These are phyloP conservation scores for Odocoileus hemionus DNA, from an alignment of 2,113 vertebrate species.

Conservation along the genomic window DNA sequence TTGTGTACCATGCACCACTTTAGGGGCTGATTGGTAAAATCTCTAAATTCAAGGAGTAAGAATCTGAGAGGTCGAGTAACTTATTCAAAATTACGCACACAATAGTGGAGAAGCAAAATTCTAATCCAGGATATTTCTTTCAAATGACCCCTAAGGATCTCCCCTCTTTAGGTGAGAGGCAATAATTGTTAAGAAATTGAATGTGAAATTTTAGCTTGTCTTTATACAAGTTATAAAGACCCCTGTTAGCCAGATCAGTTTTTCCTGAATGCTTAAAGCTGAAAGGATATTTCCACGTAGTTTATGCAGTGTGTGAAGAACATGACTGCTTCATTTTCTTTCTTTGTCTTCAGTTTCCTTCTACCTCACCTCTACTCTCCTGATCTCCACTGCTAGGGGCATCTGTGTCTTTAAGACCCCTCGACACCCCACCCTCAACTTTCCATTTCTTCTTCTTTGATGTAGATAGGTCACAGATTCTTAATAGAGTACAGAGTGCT, in stretches of 20 bases:
- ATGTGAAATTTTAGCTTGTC: not conserved
- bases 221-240: not conserved
- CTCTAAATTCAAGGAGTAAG: not conserved
- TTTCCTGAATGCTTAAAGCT: not conserved
- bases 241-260: not conserved
- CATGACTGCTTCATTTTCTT: not conserved
- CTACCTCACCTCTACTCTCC: not conserved
- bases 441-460: not conserved
- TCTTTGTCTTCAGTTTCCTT: not conserved
- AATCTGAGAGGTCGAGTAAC: not conserved
- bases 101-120: slow-evolving; percentile 4
- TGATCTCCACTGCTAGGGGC: not conserved
- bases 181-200: not conserved
- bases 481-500: not conserved
- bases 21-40: not conserved
- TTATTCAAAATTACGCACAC: not conserved
- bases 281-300: not conserved
- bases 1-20: not conserved
- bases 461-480: not conserved
- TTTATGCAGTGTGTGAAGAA: not conserved
- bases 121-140: not conserved
- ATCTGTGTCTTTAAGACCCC: not conserved
- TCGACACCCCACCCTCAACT: not conserved
- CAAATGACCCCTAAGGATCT: not conserved
- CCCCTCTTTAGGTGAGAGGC: not conserved